A percentile compares a stretch with the other conserved stretches of the same genome.
phyloP scores from a whole-genome alignment of 2,113 vertebrate genomes.

The Charadrius vociferus region DNA sequence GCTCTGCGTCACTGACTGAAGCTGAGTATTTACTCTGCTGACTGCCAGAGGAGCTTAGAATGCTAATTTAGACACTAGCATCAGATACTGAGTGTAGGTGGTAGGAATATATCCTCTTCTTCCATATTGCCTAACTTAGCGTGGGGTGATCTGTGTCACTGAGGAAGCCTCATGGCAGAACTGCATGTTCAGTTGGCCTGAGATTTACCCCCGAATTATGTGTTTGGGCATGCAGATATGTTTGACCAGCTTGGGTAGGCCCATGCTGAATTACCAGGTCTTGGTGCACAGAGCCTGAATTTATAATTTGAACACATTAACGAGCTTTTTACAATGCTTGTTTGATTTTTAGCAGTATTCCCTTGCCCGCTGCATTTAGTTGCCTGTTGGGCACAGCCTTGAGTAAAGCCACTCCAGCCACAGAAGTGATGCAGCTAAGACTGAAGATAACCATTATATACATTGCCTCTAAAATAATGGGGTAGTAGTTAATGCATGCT shows the following conservation, averaged over 20 bases:
- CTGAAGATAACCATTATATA: background rate
- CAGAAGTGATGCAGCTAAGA: background rate
- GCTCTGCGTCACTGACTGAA: background rate
- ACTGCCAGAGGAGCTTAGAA: background rate
- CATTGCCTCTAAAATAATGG: background rate
- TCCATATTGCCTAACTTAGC: background rate
- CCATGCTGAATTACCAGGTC: background rate
- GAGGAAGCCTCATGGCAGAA: background rate
- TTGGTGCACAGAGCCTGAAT: background rate
- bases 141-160: background rate
- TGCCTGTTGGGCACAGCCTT: background rate
- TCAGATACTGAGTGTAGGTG: background rate
- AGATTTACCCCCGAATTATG: background rate
- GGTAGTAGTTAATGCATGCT: background rate
- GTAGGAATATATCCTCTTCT: background rate
- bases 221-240: fast-evolving
- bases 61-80: background rate
- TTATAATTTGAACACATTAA: background rate
- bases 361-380: background rate
- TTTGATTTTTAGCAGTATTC: background rate
- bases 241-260: background rate
- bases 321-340: background rate
- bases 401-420: background rate
- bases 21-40: background rate
- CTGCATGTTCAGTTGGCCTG: background rate